Evolutionary conservation across 2,888 invertebrate genomes (phyloP).

Genomic region (Tromatobia lineatoria): DNA sequence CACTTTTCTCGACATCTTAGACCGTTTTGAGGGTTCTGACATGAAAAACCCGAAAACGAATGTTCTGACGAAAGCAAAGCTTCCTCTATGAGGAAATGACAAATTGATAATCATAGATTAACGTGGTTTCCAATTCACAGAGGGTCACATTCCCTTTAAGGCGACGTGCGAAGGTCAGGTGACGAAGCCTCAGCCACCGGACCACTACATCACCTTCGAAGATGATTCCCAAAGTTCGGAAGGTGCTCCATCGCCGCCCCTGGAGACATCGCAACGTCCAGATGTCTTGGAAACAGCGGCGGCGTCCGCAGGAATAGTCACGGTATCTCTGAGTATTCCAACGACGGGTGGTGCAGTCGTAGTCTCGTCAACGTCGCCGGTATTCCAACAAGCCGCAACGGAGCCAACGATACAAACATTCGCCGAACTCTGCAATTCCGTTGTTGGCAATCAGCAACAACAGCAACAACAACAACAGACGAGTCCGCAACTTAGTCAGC

Average conservation of each 20-base stretch:
- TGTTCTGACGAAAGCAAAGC: no score
- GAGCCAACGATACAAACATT: constrained; percentile 82
- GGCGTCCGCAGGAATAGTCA: constrained; percentile 90
- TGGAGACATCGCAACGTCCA: constrained; percentile 84
- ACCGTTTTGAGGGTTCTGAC: no score
- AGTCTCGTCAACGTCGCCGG: constrained; percentile 86
- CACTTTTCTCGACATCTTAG: no score
- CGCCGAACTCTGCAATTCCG: constrained; percentile 88
- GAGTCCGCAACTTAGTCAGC: constrained; percentile 66
- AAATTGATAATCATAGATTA: not conserved
- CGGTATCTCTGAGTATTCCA: constrained; percentile 89
- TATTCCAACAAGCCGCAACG: constrained; percentile 80
- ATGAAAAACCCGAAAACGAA: no score
- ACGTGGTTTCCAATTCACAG: constrained; percentile 82
- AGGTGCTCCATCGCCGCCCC: constrained; percentile 86
- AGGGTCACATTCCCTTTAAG: constrained; percentile 96
- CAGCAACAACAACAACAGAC: constrained; percentile 64
- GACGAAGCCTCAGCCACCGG: constrained; percentile 94
- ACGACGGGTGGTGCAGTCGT: constrained; percentile 86
- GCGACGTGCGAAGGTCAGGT: constrained; percentile 96
- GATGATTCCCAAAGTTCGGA: constrained; percentile 96
- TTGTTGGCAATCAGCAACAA: constrained; percentile 83
- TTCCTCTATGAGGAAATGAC: not conserved
- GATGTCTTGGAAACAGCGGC: constrained; percentile 88
- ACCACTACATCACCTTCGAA: constrained; percentile 94